Evolutionary conservation across 2,888 invertebrate species (phyloP), one percentile per base, ranked within the genome.

Genomic region (Eueremaeus valkanovi): DNA sequence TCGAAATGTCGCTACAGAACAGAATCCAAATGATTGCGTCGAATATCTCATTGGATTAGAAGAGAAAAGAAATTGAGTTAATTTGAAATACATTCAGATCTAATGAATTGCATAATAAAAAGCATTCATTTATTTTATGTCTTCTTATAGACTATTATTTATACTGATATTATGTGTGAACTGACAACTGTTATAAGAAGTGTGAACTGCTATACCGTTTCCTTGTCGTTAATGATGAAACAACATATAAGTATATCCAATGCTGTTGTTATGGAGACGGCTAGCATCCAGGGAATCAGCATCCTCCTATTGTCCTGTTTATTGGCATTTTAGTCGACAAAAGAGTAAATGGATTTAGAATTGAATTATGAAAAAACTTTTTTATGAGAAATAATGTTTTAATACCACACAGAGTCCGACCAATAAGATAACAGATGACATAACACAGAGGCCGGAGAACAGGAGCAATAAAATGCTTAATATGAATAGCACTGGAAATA

Each of bases 371-470:
- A 36, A 45, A 16, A n/a, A n/a, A n/a, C n/a, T n/a, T n/a, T n/a
- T n/a, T n/a, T 45, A 3, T 45, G 11, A 21, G 3, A 51, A 51
- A 21, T 21, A 51, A 24, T 51, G 18, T 3, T n/a, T n/a, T 24
- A 9, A 27, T 68, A 68, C 68, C 68, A 68, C 68, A 68, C 68
- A 68, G 13, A 68, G 40, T 68, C 68, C 68, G 1, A 68, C 68
- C 36, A 68, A 36, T 13, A 68, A 21, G 3, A 68, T 9, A 9
- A 68, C 68, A 5, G 68, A 68, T 24, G 68, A n/a, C 21, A 68
- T 68, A 21, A 68, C 68, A 68, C 40, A 40, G 2, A 68, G 40
- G 3, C 68, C 40, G 24, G 33, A 68, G 40, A 68, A 68, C 1
- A 68, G 2, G 8, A 68, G 42, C 24, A 68, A 24, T 24, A 68